These are phyloP conservation scores for Volucella bombylans DNA, from an alignment of 2,888 invertebrate species.

Conservation along the genomic window DNA sequence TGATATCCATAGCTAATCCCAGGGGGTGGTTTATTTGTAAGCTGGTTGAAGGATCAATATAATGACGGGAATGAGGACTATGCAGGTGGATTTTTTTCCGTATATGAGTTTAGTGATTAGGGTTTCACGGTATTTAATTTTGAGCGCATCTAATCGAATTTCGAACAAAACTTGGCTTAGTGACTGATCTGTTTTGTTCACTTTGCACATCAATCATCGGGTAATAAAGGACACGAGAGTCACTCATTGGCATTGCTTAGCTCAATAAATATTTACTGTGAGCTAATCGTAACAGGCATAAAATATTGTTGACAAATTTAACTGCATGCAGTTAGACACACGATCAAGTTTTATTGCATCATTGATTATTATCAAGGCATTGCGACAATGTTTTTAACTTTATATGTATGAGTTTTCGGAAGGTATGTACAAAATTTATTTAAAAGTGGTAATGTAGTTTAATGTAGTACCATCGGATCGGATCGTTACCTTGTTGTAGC, in stretches of 20 bases:
- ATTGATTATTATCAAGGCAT: too few species aligned
- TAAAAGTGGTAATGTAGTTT: too few species aligned
- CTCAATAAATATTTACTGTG: slow-evolving; percentile 12
- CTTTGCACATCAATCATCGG: slow-evolving; percentile 25
- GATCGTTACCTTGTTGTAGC: too few species aligned
- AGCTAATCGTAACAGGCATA: slow-evolving; percentile 10
- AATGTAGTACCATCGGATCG: too few species aligned
- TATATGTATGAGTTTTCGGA: too few species aligned
- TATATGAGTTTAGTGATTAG: slow-evolving; percentile 35
- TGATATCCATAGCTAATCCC: slow-evolving; percentile 77
- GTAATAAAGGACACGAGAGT: slow-evolving; percentile 27
- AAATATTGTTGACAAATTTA: slow-evolving; percentile 31
- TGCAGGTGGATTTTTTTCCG: slow-evolving; percentile 66
- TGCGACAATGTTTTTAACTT: too few species aligned
- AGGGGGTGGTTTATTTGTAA: slow-evolving; percentile 81
- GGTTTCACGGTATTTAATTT: slow-evolving; percentile 72
- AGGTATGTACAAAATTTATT: too few species aligned
- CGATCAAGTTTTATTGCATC: too few species aligned
- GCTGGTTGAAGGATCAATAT: slow-evolving; percentile 60
- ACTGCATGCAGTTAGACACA: too few species aligned
- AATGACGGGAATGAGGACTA: slow-evolving; percentile 1
- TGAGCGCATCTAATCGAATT: slow-evolving; percentile 56
- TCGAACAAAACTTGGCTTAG: slow-evolving; percentile 39
- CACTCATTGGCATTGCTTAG: background rate
- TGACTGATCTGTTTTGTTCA: slow-evolving; percentile 25